Base-by-base conservation (phyloP, 1,140 invertebrate species). In the Atta texana region DNA sequence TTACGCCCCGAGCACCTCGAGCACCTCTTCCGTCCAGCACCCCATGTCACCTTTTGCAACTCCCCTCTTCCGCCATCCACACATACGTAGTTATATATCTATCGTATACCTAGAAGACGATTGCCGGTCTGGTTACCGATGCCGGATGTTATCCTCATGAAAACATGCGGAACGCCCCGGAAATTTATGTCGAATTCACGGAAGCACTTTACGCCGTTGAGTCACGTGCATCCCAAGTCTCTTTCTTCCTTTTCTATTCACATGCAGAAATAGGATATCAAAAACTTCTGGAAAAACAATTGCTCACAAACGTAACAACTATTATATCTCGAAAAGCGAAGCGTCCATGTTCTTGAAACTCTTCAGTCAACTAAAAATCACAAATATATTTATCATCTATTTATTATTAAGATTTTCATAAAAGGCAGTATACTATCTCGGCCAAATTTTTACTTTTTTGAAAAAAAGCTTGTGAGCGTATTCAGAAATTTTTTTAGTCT, bases 171-270 rank as follows among this genome's bases (percentile, higher is more conserved):
- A 90, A 90, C 86, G 78, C 88, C 85, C 63, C 31, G 88, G 88
- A 92, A 93, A 93, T 93, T 93, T 93, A 92, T 91, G 57, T 77
- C 76, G 81, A 77, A 88, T 90, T 74, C 71, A 53, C 28, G 44
- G 10, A 88, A 72, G 68, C 86, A 82, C 49, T 90, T 90, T 88
- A 88, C 69, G 71, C 75, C 59, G 21, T 34, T 80, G 72, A 57
- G 78, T 89, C 88, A 90, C 89, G 89, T 82, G 88, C 49, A n/a
- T 5, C 12, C 39, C 34, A 21, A 1, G 8, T 31, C 8, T n/a
- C 8, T 14, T 34, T 16, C 1, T 28, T 49, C 10, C 4, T 66
- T 18, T 51, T n/a, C 3, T 21, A 4, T 75, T n/a, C 28, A 7
- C 21, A 39, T 10, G 39, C 24, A 44, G 16, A 75, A 74, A 63